These are phyloP conservation scores for Labrus mixtus DNA, from an alignment of 2,113 vertebrate species.

Conservation along the genomic window DNA sequence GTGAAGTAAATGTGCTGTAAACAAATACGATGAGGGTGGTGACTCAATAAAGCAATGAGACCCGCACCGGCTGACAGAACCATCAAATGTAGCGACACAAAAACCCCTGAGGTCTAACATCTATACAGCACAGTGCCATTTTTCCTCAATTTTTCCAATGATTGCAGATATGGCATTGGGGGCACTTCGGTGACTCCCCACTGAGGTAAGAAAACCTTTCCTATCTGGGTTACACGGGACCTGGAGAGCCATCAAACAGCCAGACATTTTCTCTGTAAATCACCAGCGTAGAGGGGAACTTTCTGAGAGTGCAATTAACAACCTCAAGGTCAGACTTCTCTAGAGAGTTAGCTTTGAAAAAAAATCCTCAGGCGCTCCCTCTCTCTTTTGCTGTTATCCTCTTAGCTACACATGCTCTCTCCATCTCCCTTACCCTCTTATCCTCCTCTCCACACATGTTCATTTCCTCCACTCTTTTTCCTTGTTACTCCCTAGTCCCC, in stretches of 20 bases:
- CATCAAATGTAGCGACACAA: conserved; percentile 62
- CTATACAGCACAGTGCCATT: conserved; percentile 58
- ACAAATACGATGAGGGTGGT: conserved; percentile 64
- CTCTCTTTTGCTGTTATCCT: conserved; percentile 26
- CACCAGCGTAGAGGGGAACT: conserved; percentile 65
- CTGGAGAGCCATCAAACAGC: conserved; percentile 69
- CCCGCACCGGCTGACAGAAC: conserved; percentile 51
- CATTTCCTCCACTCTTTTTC: conserved; percentile 29
- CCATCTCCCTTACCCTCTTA: conserved; percentile 29
- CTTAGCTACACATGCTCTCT: conserved; percentile 29
- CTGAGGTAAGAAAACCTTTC: conserved; percentile 51
- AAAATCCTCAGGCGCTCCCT: conserved; percentile 58
- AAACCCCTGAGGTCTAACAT: conserved; percentile 49
- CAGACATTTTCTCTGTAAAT: conserved; percentile 68
- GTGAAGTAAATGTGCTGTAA: conserved; percentile 55
- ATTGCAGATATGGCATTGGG: conserved; percentile 36
- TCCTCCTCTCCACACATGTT: conserved; percentile 14
- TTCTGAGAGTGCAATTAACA: conserved; percentile 74
- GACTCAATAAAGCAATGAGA: conserved; percentile 55
- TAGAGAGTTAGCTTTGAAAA: conserved; percentile 42
- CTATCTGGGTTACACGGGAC: conserved; percentile 65
- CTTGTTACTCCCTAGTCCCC: conserved; percentile 12
- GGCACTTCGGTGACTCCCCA: conserved; percentile 42
- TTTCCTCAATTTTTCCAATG: conserved; percentile 53
- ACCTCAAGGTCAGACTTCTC: conserved; percentile 74